A percentile compares a stretch with the other conserved stretches of the same genome.
phyloP scores from a whole-genome alignment of 2,888 invertebrate genomes.

The Drosophila pseudotakahashii region DNA sequence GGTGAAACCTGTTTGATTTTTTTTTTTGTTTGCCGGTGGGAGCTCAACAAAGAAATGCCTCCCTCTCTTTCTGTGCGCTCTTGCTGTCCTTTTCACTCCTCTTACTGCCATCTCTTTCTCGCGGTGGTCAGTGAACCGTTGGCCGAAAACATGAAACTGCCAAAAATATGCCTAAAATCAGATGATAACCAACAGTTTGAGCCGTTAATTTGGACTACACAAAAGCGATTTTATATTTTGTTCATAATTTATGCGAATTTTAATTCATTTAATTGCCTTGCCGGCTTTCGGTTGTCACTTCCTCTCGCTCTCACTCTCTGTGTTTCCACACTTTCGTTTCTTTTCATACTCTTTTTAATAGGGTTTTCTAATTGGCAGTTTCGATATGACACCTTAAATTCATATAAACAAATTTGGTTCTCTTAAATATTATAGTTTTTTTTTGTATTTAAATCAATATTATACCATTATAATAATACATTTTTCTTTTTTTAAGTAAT shows the following conservation, averaged over 20 bases:
- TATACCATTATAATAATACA: too few relatives aligned
- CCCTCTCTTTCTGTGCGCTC: constrained; percentile 1
- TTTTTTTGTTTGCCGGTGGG: constrained; percentile 29
- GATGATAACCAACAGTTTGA: constrained; percentile 9
- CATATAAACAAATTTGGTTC: too few relatives aligned
- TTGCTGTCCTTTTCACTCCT: constrained; percentile 4
- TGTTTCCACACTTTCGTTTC: constrained; percentile 26
- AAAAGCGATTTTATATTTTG: constrained; percentile 34
- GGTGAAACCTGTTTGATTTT: constrained; percentile 58
- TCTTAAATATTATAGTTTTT: too few relatives aligned
- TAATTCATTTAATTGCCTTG: constrained; percentile 71
- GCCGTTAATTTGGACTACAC: constrained; percentile 50
- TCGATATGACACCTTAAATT: neutral
- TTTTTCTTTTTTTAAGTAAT: too few relatives aligned
- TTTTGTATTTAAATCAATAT: too few relatives aligned
- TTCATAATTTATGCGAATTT: constrained; percentile 70
- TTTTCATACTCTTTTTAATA: neutral
- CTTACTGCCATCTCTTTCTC: neutral
- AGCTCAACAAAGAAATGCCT: constrained; percentile 26
- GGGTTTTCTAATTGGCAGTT: neutral
- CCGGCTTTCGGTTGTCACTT: constrained; percentile 31
- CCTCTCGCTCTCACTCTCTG: constrained; percentile 24
- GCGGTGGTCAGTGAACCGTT: constrained; percentile 67
- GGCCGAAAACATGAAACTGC: constrained; percentile 46
- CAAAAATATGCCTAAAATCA: constrained; percentile 58